Evolutionary conservation across 2,888 invertebrate species (phyloP).

Genomic region (Eupithecia subumbrata): DNA sequence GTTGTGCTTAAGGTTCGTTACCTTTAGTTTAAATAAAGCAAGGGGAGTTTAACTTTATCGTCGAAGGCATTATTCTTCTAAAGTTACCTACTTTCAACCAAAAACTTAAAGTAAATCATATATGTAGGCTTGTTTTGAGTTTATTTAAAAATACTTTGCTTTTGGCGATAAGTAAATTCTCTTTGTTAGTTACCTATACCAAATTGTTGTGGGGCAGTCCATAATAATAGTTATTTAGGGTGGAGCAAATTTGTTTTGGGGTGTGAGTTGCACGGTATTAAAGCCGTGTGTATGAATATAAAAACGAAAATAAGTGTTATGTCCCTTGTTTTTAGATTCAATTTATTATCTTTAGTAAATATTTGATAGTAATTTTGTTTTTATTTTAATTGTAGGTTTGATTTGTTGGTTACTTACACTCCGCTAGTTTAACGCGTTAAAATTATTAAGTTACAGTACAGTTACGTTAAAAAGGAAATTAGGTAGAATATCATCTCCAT

Average conservation of each 20-base stretch:
- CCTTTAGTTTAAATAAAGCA: neutral
- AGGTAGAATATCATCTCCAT: neutral
- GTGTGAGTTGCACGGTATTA: neutral
- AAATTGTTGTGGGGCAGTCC: conserved; percentile 14
- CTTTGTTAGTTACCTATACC: conserved; percentile 1
- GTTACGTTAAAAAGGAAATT: neutral
- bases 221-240: neutral
- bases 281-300: conserved; percentile 3
- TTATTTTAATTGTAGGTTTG: neutral
- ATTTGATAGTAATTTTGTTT: neutral
- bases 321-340: neutral
- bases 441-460: neutral
- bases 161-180: conserved; percentile 2
- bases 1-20: conserved; percentile 10
- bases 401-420: conserved; percentile 8
- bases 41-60: neutral
- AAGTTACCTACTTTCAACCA: neutral
- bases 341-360: neutral
- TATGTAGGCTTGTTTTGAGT: neutral
- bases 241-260: neutral
- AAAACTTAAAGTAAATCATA: neutral
- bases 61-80: neutral
- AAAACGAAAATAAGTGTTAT: neutral
- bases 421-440: neutral
- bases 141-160: neutral